Base-by-base conservation (phyloP, 37 sponge, comb jelly and placozoan genomes). In the Halichondria panicea region DNA sequence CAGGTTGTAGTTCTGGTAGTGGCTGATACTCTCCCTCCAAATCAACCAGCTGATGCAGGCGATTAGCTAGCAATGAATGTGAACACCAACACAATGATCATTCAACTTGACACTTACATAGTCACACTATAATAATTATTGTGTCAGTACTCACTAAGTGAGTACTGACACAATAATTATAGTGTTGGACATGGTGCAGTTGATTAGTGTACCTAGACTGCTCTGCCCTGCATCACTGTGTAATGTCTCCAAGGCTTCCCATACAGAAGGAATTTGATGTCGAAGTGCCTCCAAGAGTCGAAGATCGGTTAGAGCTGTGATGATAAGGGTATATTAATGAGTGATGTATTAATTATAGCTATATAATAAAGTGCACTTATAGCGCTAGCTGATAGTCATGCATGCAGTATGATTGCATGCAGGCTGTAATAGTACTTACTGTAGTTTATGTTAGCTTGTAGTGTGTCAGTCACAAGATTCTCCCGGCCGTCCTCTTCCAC, bases 1-100 rank as follows among this genome's bases (percentile, higher is more conserved):
- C 78, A 21, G 85, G 72, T 5, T 67, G 5, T 65, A 71, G 27
- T 44, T 71, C 78, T 53, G 78, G 71, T 22, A 71, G 70, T 9
- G 78, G 62, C 2, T 74, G 72, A 70, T 77, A 54, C 63, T 77
- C 53, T 50, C 63, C 53, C 63, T 84, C 85, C 43, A 77, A 55
- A 30, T 21, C n/a, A 48, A 84, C 28, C 65, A 84, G 72, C 8
- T 77, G 36, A 25, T 58, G 68, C 41, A 83, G 28, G 19, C 15
- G 34, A 50, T 71, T 59, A 59, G 71, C 81, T 80, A 55, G 2
- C 12, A 30, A 45, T n/a, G n/a, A n/a, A n/a, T n/a, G n/a, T n/a
- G n/a, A n/a, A n/a, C n/a, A n/a, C n/a, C n/a, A n/a, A n/a, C n/a
- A n/a, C n/a, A n/a, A n/a, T n/a, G n/a, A n/a, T n/a, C n/a, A n/a